Base-by-base conservation (phyloP, 2,797 vertebrate species). In the Sternarchorhynchus goeldii region DNA sequence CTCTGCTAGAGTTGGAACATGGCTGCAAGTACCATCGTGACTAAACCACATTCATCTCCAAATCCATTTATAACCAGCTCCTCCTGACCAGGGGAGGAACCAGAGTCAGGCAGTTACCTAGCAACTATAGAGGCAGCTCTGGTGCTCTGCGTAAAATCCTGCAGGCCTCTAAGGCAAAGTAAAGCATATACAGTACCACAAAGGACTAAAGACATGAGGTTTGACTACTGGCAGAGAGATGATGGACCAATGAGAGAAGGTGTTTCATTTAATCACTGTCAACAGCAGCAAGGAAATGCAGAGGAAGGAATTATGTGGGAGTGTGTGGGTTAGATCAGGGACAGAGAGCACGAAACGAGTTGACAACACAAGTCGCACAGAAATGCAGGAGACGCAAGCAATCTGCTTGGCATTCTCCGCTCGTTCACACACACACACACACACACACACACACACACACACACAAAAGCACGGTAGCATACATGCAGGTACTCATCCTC, bases 81-180 rank as follows among this genome's bases (percentile, higher is more conserved):
- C 66, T 79, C 76, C 78, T 73, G 72, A 84, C 82, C 82, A 76
- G 68, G 55, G 75, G 84, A 88, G 89, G 92, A 92, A 90, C 83
- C 86, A 78, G 90, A 92, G 88, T 91, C 90, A 89, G 89, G 88
- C 88, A 92, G 96, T 97, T 96, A 93, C 95, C 91, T 95, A 95
- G 96, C 95, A 96, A 97, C 96, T 85, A 82, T 81, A 84, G 89
- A 91, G 92, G 85, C 92, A 89, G 89, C 89, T 88, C 86, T 90
- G 88, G 90, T 88, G 92, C 85, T 85, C 83, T 86, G 88, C 78
- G 85, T 84, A 87, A 88, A 83, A 80, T 74, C 75, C 76, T 67
- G 67, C 78, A 80, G 68, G 73, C 72, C 80, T 85, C 58, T 56
- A 20, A 67, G 74, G 73, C 69, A 81, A 76, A 66, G 77, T 81